Conservation (phyloP, 2,888 invertebrate species). For the Ophion ellenae region DNA sequence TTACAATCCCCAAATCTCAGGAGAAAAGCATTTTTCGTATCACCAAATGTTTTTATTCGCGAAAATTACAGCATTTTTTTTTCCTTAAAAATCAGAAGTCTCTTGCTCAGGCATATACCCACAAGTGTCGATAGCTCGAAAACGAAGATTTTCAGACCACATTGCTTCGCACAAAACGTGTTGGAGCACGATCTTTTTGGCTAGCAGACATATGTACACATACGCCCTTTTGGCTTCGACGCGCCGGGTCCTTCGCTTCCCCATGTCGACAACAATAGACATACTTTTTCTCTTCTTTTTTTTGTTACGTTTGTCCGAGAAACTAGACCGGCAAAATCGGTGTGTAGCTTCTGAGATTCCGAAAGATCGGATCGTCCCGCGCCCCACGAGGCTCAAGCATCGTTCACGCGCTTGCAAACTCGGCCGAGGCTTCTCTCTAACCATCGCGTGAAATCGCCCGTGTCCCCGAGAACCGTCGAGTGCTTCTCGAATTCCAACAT, state of each 20-base stretch:
- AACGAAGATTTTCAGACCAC: neutral
- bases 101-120: neutral
- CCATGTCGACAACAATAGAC: conserved; percentile 63
- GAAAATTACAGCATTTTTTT: neutral
- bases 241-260: conserved; percentile 33
- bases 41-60: neutral
- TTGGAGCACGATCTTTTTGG: neutral
- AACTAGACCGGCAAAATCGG: conserved; percentile 46
- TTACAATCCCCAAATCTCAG: no score
- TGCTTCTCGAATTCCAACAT: conserved; percentile 53
- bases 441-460: conserved; percentile 55
- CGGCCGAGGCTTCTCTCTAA: conserved; percentile 15
- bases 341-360: conserved; percentile 44
- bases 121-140: neutral
- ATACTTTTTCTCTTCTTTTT: conserved; percentile 15
- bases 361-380: conserved; percentile 56
- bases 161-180: neutral
- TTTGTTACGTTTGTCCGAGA: conserved; percentile 47
- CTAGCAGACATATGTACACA: conserved; percentile 9
- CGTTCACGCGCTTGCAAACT: conserved; percentile 33
- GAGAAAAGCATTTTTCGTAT: neutral
- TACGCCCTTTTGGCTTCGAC: conserved; percentile 26
- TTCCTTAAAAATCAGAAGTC: conserved; percentile 9
- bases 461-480: conserved; percentile 43
- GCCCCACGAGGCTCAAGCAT: conserved; percentile 19